A percentile compares a stretch with the other conserved stretches of the same genome.
phyloP scores from a whole-genome alignment of 2,113 vertebrate genomes.

The Tamias sibiricus region DNA sequence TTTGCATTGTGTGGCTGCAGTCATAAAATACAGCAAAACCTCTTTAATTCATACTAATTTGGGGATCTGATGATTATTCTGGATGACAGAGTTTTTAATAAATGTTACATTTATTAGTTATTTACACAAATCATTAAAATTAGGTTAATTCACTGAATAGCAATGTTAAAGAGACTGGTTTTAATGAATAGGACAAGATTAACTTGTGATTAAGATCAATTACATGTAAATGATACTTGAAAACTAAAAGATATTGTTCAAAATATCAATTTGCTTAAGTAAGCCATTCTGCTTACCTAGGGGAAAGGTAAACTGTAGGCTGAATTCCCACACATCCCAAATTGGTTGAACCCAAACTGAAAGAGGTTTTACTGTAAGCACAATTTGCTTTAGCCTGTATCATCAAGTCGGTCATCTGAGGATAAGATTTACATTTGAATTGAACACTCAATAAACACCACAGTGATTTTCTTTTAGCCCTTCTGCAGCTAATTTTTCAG shows the following conservation, averaged over 20 bases:
- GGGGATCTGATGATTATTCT: slow-evolving; percentile 20
- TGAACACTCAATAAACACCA: slow-evolving; percentile 69
- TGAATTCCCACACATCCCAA: neutral
- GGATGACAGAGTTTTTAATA: slow-evolving; percentile 17
- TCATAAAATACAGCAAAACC: slow-evolving; percentile 46
- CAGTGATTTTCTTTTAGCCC: slow-evolving; percentile 75
- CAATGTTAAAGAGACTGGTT: neutral
- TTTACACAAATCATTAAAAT: slow-evolving; percentile 53
- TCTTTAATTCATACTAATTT: slow-evolving; percentile 59
- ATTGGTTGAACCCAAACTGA: slow-evolving; percentile 1
- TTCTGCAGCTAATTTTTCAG: slow-evolving; percentile 70
- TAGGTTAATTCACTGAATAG: slow-evolving; percentile 18
- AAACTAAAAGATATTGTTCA: slow-evolving; percentile 28
- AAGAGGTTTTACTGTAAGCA: slow-evolving; percentile 51
- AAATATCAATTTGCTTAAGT: slow-evolving; percentile 33
- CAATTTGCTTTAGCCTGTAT: neutral
- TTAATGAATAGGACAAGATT: slow-evolving; percentile 57
- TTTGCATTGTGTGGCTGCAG: neutral
- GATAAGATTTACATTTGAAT: slow-evolving; percentile 65
- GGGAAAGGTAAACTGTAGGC: slow-evolving; percentile 20
- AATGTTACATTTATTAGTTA: slow-evolving; percentile 48
- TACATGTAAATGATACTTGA: slow-evolving; percentile 46
- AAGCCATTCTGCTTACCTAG: neutral
- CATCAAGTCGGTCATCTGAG: slow-evolving; percentile 65
- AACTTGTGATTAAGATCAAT: slow-evolving; percentile 61